Conservation (phyloP, 1,140 invertebrate species). For the Brachionus rotundiformis region DNA sequence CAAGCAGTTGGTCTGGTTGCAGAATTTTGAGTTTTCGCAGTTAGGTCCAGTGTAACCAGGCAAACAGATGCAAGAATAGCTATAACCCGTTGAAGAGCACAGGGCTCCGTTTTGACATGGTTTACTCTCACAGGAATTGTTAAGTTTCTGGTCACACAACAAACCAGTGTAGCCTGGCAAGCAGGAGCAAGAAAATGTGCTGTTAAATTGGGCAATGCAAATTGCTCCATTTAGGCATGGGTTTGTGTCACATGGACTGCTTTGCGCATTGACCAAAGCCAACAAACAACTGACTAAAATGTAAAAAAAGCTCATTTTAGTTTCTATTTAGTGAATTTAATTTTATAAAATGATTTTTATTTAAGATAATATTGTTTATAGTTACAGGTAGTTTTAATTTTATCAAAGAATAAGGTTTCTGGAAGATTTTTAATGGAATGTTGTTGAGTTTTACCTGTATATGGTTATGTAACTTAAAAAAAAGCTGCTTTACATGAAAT, state of each 20-base stretch:
- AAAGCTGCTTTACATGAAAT: background rate
- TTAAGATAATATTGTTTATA: background rate
- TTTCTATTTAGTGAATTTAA: background rate
- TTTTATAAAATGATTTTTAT: background rate
- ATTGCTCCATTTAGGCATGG: constrained; percentile 79
- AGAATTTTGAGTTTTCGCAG: constrained; percentile 55
- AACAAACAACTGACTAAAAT: background rate
- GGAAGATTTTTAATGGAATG: background rate
- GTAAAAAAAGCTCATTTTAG: background rate
- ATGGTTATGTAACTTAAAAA: background rate
- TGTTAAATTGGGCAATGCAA: constrained; percentile 74
- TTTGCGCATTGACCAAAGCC: background rate
- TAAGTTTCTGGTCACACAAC: background rate
- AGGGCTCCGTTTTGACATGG: background rate
- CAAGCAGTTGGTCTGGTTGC: constrained; percentile 7
- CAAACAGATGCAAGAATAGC: constrained; percentile 75
- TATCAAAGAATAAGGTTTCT: background rate
- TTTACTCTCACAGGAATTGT: background rate
- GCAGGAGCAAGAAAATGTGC: constrained; percentile 72
- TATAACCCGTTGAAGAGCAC: constrained; percentile 68
- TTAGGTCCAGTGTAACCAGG: constrained; percentile 75
- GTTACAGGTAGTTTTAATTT: background rate
- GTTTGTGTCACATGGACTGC: constrained; percentile 26
- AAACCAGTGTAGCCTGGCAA: background rate
- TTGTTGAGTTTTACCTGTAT: background rate